Base-by-base conservation (phyloP, 1,140 invertebrate genomes). In the Cotesia glomerata region DNA sequence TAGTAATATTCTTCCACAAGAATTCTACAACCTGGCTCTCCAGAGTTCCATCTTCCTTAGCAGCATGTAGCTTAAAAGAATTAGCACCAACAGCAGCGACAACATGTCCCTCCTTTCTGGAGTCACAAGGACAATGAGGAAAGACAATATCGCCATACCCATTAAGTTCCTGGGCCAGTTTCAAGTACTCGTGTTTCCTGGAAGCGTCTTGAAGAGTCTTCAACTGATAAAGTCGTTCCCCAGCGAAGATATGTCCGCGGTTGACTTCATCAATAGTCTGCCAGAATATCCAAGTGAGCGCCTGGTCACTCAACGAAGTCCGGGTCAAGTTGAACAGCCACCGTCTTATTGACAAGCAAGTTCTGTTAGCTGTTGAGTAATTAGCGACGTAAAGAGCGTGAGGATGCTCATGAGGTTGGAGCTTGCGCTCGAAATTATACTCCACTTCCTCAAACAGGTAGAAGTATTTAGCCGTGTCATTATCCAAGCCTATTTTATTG, bases 381-480 rank as follows among this genome's bases (percentile, higher is more conserved):
- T 99, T 99, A 88, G 99, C 97, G 77, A 99, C 97, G 85, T 99
- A 99, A 62, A 99, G 89, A 79, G 97, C 96, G 86, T 99, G 97
- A 0, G 97, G 97, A 75, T 97, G 95, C 88, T 99, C 98, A 81
- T 94, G 93, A 1, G 95, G 91, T 78, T 96, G 94, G 62, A 99
- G 87, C 88, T 98, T 98, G 65, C 98, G 91, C 86, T 99, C 97
- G 86, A 98, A 98, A 88, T 96, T 96, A 82, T 97, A 97, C 82
- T 98, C 97, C 61, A 99, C 95, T 79, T 98, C 98, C 90, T 99
- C 98, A 89, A 99, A 99, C 35, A 99, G 89, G 81, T 98, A 97
- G 90, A 99, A 99, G 88, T 95, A 97, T 81, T 93, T 92, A 45
- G 95, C 91, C 61, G 94, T 92, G 72, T 94, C 92, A 68, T 92